phyloP scores from a whole-genome alignment of 30 jellyfish, hydroid and myxozoan species.

The Aurelia sp. region DNA sequence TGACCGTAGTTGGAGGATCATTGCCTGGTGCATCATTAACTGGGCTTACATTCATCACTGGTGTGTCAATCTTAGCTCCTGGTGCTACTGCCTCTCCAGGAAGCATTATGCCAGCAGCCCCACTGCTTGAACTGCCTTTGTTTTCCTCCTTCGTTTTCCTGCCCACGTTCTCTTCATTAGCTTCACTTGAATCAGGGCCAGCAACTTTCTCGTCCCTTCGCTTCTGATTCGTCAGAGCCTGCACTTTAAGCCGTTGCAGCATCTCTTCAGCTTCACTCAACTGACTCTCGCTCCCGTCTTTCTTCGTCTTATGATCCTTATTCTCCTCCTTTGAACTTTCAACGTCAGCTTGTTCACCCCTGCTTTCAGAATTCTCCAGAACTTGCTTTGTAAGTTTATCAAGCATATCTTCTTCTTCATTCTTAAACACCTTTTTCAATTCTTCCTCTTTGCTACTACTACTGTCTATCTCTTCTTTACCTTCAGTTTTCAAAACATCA shows the following conservation, averaged over 20 bases:
- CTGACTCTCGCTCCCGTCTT: neutral
- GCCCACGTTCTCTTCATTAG: neutral
- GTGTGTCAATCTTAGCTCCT: constrained; percentile 8
- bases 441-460: too few species aligned
- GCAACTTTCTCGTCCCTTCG: neutral
- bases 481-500: too few species aligned
- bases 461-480: too few species aligned
- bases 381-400: constrained; percentile 1
- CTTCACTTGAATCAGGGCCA: neutral
- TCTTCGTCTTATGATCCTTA: neutral
- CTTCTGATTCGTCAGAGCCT: too few species aligned
- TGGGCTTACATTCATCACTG: neutral
- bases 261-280: neutral
- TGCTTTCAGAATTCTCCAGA: neutral
- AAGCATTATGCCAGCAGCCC: neutral
- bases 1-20: neutral
- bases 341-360: neutral
- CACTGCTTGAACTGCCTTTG: neutral
- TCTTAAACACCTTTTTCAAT: neutral
- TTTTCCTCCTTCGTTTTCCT: neutral
- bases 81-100: constrained; percentile 26
- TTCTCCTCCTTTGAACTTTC: neutral
- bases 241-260: neutral
- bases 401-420: neutral
- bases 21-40: constrained; percentile 2